Percentiles rank a stretch among this genome's conserved stretches.
Conservation (phyloP, 2,888 invertebrate genomes). For the Amphipyra tragopoginis region DNA sequence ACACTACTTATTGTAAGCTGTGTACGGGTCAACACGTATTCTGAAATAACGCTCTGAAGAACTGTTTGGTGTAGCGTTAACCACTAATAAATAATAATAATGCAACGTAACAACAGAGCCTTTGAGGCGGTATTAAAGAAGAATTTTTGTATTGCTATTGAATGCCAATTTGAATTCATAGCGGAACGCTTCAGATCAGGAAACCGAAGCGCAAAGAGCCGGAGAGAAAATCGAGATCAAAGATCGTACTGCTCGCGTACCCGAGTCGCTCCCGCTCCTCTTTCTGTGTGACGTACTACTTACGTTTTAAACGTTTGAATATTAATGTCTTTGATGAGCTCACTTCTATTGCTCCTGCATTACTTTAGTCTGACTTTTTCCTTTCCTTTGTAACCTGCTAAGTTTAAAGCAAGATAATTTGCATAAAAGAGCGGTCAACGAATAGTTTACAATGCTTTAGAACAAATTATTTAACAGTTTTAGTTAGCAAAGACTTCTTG, state of each 20-base stretch:
- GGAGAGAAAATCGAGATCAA: background rate
- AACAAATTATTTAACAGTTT: conserved; percentile 19
- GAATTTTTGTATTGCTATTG: too few species aligned
- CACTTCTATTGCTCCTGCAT: conserved; percentile 4
- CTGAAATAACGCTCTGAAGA: too few species aligned
- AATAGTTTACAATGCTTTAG: conserved; percentile 4
- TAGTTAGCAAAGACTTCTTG: conserved; percentile 8
- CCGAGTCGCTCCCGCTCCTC: background rate
- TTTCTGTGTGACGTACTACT: background rate
- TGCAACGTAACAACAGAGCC: too few species aligned
- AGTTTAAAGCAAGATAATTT: conserved; percentile 27
- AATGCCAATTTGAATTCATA: too few species aligned
- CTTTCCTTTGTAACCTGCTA: background rate
- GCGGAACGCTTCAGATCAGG: too few species aligned
- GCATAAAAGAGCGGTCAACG: conserved; percentile 23
- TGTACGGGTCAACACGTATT: too few species aligned
- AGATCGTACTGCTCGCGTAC: background rate
- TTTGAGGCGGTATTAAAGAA: too few species aligned
- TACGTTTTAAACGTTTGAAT: conserved; percentile 29
- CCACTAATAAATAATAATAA: too few species aligned
- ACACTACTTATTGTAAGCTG: too few species aligned
- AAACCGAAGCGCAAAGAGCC: too few species aligned
- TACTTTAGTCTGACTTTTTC: conserved; percentile 6
- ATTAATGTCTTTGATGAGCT: conserved; percentile 21
- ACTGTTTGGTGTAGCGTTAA: too few species aligned